Conservation (phyloP, 2,113 vertebrate species). For the Machaerirhynchus nigripectus region DNA sequence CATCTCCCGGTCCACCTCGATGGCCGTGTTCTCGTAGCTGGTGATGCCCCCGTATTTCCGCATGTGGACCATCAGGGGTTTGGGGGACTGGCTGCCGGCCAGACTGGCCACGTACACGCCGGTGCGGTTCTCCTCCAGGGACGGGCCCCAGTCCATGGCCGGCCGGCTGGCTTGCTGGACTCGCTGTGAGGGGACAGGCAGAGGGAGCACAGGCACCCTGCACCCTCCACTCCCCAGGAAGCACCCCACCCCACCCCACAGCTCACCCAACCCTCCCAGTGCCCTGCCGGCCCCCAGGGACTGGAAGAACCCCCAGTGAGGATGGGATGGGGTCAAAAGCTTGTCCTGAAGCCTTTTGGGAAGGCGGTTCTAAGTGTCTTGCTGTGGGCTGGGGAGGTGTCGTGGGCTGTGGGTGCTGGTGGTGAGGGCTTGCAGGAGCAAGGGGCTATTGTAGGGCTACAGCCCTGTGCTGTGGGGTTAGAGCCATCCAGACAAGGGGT, state of each 20-base stretch:
- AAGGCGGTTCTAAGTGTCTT: neutral
- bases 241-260: neutral
- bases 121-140: conserved; percentile 78
- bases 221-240: fast-evolving
- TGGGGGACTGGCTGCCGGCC: conserved; percentile 78
- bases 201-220: neutral
- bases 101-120: conserved; percentile 76
- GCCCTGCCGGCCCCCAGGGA: neutral
- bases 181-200: conserved; percentile 43
- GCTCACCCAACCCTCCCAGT: neutral
- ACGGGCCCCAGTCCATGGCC: conserved; percentile 78
- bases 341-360: neutral
- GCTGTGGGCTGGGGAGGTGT: neutral
- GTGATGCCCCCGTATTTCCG: conserved; percentile 80
- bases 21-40: conserved; percentile 81
- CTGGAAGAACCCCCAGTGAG: fast-evolving
- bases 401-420: neutral
- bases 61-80: conserved; percentile 82
- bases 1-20: conserved; percentile 79
- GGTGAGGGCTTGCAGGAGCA: neutral
- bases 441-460: neutral
- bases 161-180: conserved; percentile 78
- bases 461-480: neutral
- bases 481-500: neutral
- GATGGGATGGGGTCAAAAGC: neutral